Evolutionary conservation across 2,888 invertebrate species (phyloP).

Genomic region (Lasiommata megera): DNA sequence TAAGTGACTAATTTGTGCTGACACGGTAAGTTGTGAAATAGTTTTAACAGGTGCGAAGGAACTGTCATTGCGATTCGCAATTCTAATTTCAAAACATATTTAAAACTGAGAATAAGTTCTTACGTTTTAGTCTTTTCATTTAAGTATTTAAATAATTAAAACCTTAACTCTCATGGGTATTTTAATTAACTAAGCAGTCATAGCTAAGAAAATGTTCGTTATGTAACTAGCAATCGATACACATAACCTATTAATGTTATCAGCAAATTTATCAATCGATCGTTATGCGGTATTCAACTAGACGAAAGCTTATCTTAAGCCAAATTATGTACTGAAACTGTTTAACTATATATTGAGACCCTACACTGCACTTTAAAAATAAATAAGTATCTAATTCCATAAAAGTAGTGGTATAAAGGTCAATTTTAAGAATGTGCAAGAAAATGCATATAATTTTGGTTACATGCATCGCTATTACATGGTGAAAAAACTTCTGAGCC

Average conservation of each 20-base stretch:
- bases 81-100: slow-evolving; percentile 31
- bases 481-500: too few relatives aligned
- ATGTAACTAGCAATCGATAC: slow-evolving; percentile 60
- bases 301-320: background rate
- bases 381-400: too few relatives aligned
- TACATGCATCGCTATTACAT: too few relatives aligned
- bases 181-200: background rate
- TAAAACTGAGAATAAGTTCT: background rate
- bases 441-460: too few relatives aligned
- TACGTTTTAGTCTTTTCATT: slow-evolving; percentile 11
- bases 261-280: slow-evolving; percentile 14
- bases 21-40: slow-evolving; percentile 25
- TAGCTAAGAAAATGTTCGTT: slow-evolving; percentile 40
- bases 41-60: slow-evolving; percentile 11
- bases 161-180: background rate
- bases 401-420: too few relatives aligned
- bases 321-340: background rate
- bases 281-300: background rate
- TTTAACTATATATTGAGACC: too few relatives aligned
- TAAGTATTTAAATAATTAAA: background rate
- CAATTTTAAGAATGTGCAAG: too few relatives aligned
- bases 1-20: background rate
- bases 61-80: slow-evolving; percentile 21
- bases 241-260: slow-evolving; percentile 34
- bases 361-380: too few relatives aligned